A percentile compares a stretch with the other conserved stretches of the same genome.
Evolutionary conservation across 2,797 vertebrate species (phyloP).

Genomic region (Hemitrygon akajei): DNA sequence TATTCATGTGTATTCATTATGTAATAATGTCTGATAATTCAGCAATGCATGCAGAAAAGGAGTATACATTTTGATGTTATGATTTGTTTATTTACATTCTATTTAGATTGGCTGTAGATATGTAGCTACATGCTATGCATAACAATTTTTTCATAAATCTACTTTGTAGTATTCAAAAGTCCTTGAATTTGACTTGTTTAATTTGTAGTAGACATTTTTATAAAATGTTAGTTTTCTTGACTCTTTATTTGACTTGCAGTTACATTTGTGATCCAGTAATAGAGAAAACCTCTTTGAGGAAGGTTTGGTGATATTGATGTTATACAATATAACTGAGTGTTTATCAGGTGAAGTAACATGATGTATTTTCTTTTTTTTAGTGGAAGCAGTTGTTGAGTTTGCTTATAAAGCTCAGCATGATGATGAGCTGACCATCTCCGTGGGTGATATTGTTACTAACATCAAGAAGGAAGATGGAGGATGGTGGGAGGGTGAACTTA

Average conservation of each 20-base stretch:
- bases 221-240: background rate
- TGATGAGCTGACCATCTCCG: constrained; percentile 93
- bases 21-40: too few relatives aligned
- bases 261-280: background rate
- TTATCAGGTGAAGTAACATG: background rate
- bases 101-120: background rate
- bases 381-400: constrained; percentile 98
- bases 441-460: constrained; percentile 93
- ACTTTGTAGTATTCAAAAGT: background rate
- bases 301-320: background rate
- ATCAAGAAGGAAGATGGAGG: constrained; percentile 92
- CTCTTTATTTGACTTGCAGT: background rate
- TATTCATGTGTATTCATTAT: background rate
- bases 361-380: constrained; percentile 51
- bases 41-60: background rate
- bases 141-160: background rate
- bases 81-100: background rate
- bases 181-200: background rate
- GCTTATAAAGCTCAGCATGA: constrained; percentile 97
- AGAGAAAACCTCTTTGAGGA: background rate
- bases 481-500: constrained; percentile 98
- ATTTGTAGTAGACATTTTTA: background rate
- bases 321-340: background rate
- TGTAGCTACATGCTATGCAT: too few relatives aligned
- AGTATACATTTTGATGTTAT: background rate